Conservation (phyloP, 1,140 invertebrate genomes). For the Gerris buenoi region DNA sequence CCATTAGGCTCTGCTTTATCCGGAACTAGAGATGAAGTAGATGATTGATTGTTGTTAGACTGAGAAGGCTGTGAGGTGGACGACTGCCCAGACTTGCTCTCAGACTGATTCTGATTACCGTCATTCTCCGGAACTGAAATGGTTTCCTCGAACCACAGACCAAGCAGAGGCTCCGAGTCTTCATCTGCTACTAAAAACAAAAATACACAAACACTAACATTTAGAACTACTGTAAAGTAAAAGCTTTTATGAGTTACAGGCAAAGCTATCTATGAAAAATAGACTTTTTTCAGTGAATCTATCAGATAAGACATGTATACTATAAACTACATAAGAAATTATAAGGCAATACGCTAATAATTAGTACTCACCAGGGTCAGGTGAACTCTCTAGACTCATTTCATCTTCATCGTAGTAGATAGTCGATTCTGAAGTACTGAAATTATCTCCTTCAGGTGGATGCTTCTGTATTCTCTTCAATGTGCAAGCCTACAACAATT, state of each 20-base stretch:
- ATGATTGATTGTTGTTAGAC: not conserved
- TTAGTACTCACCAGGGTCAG: conserved; percentile 70
- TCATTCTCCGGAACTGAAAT: conserved; percentile 54
- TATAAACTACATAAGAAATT: no score
- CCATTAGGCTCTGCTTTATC: not conserved
- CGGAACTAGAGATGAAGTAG: not conserved
- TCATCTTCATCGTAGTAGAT: conserved; percentile 79
- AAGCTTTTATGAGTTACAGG: not conserved
- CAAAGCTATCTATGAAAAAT: not conserved
- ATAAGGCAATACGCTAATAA: no score
- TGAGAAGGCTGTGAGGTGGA: not conserved
- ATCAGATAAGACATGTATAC: no score
- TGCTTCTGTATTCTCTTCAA: conserved; percentile 68
- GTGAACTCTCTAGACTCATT: conserved; percentile 74
- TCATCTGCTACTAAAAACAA: conserved; percentile 40
- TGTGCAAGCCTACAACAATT: conserved; percentile 49
- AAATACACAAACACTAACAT: no score
- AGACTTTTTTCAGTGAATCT: no score
- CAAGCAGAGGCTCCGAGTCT: conserved; percentile 80
- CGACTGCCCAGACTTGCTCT: not conserved
- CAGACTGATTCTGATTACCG: conserved; percentile 6
- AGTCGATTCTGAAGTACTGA: conserved; percentile 76
- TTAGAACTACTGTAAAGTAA: no score
- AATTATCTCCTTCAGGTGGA: conserved; percentile 55
- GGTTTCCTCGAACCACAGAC: conserved; percentile 84